phyloP scores from a whole-genome alignment of 2,113 vertebrate genomes.

The Takifugu flavidus region DNA sequence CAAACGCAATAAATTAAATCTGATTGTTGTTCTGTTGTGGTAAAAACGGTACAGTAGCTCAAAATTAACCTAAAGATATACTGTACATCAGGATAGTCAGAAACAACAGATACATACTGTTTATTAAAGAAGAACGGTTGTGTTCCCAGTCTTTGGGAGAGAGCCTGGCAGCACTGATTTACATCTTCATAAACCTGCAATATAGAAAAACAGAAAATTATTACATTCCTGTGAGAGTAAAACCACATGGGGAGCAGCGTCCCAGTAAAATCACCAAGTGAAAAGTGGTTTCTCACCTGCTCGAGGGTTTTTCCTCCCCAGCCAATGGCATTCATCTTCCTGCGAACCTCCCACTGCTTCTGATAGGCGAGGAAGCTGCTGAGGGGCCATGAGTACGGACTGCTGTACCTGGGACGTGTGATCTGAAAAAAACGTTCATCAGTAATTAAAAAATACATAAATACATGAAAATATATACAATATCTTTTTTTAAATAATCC shows the following conservation, averaged over 20 bases:
- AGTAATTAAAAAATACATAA: neutral
- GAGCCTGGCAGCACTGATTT: conserved; percentile 92
- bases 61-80: neutral
- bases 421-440: conserved; percentile 52
- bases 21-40: too few relatives aligned
- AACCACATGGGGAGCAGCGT: neutral
- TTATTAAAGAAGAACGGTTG: conserved; percentile 94
- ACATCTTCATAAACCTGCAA: conserved; percentile 92
- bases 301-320: conserved; percentile 90
- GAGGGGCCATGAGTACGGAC: conserved; percentile 78
- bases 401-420: conserved; percentile 75
- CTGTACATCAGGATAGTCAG: neutral
- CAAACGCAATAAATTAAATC: too few relatives aligned
- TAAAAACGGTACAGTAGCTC: neutral
- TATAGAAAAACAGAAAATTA: rapidly evolving
- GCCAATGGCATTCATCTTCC: conserved; percentile 96
- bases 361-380: conserved; percentile 82
- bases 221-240: neutral
- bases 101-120: conserved; percentile 79
- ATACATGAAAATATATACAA: neutral
- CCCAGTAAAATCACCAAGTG: neutral
- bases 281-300: conserved; percentile 75
- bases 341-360: conserved; percentile 93
- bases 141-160: conserved; percentile 90
- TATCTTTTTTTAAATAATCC: neutral